Evolutionary conservation across 2,113 vertebrate species (phyloP).

Genomic region (Pterocles burchelli): DNA sequence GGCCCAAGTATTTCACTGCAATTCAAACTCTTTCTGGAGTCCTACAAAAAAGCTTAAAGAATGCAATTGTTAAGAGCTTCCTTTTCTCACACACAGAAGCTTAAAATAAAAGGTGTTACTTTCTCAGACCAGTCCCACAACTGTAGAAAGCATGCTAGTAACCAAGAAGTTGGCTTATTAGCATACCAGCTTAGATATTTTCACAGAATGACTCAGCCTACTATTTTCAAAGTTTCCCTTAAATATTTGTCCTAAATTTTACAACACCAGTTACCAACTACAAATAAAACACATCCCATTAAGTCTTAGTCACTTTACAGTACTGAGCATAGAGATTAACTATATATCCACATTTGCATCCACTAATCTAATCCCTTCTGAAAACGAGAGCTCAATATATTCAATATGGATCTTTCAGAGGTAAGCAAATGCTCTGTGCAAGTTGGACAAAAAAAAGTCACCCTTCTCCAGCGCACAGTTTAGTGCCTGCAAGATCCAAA

Average conservation of each 20-base stretch:
- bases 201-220: conserved; percentile 54
- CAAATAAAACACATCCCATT: neutral
- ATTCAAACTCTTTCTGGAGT: neutral
- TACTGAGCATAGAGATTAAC: neutral
- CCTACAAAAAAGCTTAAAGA: neutral
- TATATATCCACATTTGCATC: neutral
- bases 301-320: neutral
- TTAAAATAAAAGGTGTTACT: conserved; percentile 36
- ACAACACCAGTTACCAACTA: neutral
- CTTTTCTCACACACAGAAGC: neutral
- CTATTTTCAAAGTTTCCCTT: conserved; percentile 61
- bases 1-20: neutral
- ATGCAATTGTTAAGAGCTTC: conserved; percentile 15
- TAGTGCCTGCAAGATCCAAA: neutral
- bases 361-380: neutral
- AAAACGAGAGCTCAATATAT: neutral
- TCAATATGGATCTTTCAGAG: neutral
- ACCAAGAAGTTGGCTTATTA: conserved; percentile 18
- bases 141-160: neutral
- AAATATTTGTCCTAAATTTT: conserved; percentile 62
- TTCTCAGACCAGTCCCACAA: conserved; percentile 24
- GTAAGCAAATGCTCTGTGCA: neutral
- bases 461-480: neutral
- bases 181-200: neutral
- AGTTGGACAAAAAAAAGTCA: neutral